These are phyloP conservation scores for Ptychadena robeensis DNA, from an alignment of 2,797 vertebrate genomes.

Conservation along the genomic window DNA sequence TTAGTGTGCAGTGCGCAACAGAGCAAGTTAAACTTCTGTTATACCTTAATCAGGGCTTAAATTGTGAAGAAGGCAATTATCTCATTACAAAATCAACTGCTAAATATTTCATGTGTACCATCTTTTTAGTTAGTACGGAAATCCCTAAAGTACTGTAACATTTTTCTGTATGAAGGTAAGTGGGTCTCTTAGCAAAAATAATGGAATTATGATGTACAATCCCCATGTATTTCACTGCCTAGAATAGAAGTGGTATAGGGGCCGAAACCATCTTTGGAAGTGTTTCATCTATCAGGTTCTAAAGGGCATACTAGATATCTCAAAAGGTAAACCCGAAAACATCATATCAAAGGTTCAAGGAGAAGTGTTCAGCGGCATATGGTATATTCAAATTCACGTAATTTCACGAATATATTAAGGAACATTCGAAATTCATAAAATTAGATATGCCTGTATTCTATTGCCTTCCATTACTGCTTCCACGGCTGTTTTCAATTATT, in stretches of 20 bases:
- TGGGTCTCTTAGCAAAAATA: neutral
- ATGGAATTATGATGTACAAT: neutral
- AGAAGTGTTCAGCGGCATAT: too few species aligned
- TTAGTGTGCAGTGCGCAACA: neutral
- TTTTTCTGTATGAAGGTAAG: neutral
- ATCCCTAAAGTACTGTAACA: neutral
- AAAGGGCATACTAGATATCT: neutral
- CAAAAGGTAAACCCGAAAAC: neutral
- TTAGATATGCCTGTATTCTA: too few species aligned
- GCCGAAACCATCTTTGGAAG: neutral
- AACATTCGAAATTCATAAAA: too few species aligned
- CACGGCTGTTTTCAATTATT: too few species aligned
- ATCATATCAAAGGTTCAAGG: neutral
- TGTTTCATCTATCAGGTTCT: neutral
- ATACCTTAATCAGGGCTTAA: neutral
- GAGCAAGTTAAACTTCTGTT: neutral
- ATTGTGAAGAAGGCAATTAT: neutral
- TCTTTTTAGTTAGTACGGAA: neutral
- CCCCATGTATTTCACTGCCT: too few species aligned
- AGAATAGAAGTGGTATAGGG: too few species aligned
- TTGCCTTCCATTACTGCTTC: too few species aligned
- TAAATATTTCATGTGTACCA: neutral
- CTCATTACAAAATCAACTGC: neutral
- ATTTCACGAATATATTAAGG: too few species aligned
- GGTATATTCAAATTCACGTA: too few species aligned